phyloP scores from a whole-genome alignment of 2,113 vertebrate species.

The Sebastes fasciatus region DNA sequence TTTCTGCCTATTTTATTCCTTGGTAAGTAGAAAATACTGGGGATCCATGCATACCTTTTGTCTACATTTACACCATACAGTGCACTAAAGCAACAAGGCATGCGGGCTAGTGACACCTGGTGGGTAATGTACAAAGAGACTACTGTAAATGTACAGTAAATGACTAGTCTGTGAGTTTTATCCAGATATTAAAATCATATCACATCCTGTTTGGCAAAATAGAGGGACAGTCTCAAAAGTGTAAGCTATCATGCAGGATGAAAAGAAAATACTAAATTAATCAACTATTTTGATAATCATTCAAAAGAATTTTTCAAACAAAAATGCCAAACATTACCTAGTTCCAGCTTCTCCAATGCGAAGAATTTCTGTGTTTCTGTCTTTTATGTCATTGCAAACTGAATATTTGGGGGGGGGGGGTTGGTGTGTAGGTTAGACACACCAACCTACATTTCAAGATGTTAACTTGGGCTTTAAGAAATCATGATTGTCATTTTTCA shows the following conservation, averaged over 20 bases:
- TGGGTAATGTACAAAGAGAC: constrained; percentile 49
- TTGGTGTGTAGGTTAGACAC: too few relatives aligned
- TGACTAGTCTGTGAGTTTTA: not conserved
- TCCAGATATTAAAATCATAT: not conserved
- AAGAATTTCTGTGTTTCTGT: not conserved
- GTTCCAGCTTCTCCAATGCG: not conserved
- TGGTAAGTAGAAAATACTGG: not conserved
- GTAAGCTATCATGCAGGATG: not conserved
- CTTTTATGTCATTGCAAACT: not conserved
- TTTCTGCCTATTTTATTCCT: not conserved
- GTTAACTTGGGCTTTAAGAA: too few relatives aligned
- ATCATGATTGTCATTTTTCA: too few relatives aligned
- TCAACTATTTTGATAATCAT: not conserved
- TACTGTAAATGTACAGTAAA: not conserved
- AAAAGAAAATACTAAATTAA: constrained; percentile 1
- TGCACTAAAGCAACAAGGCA: not conserved
- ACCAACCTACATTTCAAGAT: too few relatives aligned
- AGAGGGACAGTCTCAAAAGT: not conserved
- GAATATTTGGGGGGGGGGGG: not conserved
- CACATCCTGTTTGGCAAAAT: not conserved
- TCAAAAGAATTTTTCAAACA: not conserved
- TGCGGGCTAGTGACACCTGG: constrained; percentile 72
- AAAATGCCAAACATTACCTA: not conserved
- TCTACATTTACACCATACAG: constrained; percentile 23
- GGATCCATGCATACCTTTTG: constrained; percentile 35